Percentiles rank a stretch among this genome's conserved stretches.
These are phyloP conservation scores for Tenthredo livida DNA, from an alignment of 2,888 invertebrate genomes.

Conservation along the genomic window DNA sequence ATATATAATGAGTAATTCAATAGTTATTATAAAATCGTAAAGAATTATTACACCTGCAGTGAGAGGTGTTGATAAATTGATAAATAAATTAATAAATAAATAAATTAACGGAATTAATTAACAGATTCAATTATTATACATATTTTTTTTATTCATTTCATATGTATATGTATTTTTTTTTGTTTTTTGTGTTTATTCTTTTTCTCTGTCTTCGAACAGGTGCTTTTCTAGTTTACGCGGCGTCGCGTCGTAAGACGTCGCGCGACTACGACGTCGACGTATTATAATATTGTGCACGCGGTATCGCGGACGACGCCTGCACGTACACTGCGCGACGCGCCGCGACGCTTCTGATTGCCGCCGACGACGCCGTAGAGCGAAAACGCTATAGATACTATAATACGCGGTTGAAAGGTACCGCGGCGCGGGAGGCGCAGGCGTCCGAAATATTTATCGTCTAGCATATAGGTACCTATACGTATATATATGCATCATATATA, in stretches of 20 bases:
- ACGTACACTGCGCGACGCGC: slow-evolving; percentile 41
- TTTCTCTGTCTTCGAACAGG: background rate
- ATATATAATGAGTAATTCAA: no score
- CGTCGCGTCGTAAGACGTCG: background rate
- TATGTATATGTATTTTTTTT: background rate
- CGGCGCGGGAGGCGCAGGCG: slow-evolving; percentile 15
- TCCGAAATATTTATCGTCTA: slow-evolving; percentile 18
- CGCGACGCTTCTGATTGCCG: slow-evolving; percentile 47
- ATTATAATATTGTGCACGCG: background rate
- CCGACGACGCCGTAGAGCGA: background rate
- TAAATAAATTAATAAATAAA: no score
- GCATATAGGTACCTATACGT: background rate
- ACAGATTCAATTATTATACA: no score
- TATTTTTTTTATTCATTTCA: no score
- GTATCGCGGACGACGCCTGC: slow-evolving; percentile 49
- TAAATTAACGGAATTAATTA: no score
- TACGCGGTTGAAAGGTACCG: slow-evolving; percentile 2
- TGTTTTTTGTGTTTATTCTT: background rate
- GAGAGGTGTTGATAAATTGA: no score
- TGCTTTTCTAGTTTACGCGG: background rate
- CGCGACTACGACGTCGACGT: background rate
- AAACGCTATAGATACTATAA: background rate
- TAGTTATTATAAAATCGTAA: no score
- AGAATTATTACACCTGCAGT: no score
- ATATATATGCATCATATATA: background rate